Evolutionary conservation across 2,888 invertebrate genomes (phyloP).

Genomic region (Antheraea yamamai): DNA sequence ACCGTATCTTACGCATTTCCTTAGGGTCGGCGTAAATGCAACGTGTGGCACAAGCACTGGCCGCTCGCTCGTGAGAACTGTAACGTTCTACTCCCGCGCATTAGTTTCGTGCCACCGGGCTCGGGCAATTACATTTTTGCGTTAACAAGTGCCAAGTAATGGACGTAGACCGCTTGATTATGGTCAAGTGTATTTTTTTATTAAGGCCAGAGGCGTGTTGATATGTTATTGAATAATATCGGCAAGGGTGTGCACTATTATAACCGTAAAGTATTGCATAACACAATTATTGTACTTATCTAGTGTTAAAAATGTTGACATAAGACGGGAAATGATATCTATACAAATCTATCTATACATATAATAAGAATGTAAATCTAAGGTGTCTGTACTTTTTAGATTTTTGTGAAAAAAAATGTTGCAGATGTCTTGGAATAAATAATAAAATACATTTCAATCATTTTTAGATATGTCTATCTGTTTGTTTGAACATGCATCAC

Average conservation of each 20-base stretch:
- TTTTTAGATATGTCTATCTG: no score
- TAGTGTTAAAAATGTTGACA: not conserved
- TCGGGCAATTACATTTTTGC: constrained; percentile 60
- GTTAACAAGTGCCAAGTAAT: constrained; percentile 62
- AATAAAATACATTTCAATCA: no score
- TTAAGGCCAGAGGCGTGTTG: constrained; percentile 24
- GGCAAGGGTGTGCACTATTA: not conserved
- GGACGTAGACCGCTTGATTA: constrained; percentile 33
- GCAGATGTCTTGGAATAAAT: no score
- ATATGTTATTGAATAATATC: not conserved
- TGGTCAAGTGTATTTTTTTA: constrained; percentile 31
- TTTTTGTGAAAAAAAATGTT: no score
- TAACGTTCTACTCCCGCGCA: constrained; percentile 55
- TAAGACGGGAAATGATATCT: not conserved
- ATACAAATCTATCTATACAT: no score
- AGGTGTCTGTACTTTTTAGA: no score
- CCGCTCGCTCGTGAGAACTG: constrained; percentile 62
- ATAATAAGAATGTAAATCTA: not conserved
- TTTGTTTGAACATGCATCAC: no score
- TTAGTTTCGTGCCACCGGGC: constrained; percentile 62
- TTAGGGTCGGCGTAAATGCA: constrained; percentile 52
- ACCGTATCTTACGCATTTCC: constrained; percentile 70
- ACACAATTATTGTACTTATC: not conserved
- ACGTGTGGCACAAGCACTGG: constrained; percentile 39
- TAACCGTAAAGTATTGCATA: not conserved